A percentile compares a stretch with the other conserved stretches of the same genome.
Evolutionary conservation across 2,113 vertebrate species (phyloP).

Genomic region (Etheostoma cragini): DNA sequence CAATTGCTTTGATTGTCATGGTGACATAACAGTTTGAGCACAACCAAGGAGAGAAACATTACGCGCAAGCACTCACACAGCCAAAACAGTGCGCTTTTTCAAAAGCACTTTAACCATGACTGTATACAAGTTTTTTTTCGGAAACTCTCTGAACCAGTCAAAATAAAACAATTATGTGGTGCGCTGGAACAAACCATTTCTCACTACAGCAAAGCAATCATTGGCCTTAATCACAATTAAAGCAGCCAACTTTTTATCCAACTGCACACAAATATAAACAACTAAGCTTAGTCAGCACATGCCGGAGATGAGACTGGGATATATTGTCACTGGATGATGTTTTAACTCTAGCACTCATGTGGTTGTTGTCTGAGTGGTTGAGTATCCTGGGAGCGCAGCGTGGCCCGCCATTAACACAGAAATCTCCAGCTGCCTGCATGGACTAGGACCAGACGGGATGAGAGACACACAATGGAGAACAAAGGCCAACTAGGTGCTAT

Average conservation of each 20-base stretch:
- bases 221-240: slow-evolving; percentile 9
- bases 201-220: slow-evolving; percentile 7
- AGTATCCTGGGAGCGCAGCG: slow-evolving; percentile 32
- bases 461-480: slow-evolving; percentile 62
- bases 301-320: neutral
- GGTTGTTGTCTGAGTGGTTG: slow-evolving; percentile 15
- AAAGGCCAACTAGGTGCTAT: slow-evolving; percentile 54
- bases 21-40: slow-evolving; percentile 8
- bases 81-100: neutral
- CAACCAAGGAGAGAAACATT: neutral
- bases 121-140: neutral
- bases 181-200: neutral
- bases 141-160: neutral
- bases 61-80: neutral
- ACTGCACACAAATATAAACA: slow-evolving; percentile 4
- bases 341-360: neutral
- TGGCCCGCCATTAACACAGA: slow-evolving; percentile 59
- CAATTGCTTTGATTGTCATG: neutral
- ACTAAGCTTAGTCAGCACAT: neutral
- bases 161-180: slow-evolving; percentile 14
- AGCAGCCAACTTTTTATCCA: neutral
- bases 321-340: slow-evolving; percentile 6
- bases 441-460: slow-evolving; percentile 58
- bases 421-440: slow-evolving; percentile 69
- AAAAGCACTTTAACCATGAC: neutral